Evolutionary conservation across 2,797 vertebrate species (phyloP).

Genomic region (Catharus ustulatus): DNA sequence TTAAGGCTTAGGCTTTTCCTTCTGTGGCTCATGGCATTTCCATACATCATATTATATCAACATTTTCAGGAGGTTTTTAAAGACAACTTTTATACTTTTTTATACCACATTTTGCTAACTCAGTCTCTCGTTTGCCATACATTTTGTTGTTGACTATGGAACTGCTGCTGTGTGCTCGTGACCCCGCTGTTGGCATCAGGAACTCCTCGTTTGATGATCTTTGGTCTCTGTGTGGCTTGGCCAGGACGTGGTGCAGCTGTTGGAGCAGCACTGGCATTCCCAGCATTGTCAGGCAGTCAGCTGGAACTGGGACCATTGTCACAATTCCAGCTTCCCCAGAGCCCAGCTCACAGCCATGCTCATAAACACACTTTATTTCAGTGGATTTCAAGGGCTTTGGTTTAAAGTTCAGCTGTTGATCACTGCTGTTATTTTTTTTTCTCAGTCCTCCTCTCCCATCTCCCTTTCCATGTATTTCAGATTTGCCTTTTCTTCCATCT

Average conservation of each 20-base stretch:
- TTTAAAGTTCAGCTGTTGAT: slow-evolving; percentile 13
- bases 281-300: background rate
- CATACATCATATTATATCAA: background rate
- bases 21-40: slow-evolving; percentile 52
- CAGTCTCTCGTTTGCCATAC: slow-evolving; percentile 38
- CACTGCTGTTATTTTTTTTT: background rate
- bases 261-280: background rate
- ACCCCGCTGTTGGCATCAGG: background rate
- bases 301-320: background rate
- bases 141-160: background rate
- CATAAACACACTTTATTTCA: background rate
- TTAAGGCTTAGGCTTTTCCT: slow-evolving; percentile 26
- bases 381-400: slow-evolving; percentile 20
- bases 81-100: slow-evolving; percentile 75
- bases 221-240: background rate
- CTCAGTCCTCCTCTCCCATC: background rate
- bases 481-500: background rate
- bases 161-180: background rate
- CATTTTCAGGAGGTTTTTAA: slow-evolving; percentile 38
- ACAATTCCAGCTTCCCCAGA: background rate
- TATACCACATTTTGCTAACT: slow-evolving; percentile 72
- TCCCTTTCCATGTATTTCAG: background rate
- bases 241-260: background rate
- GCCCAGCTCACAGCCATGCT: background rate
- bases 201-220: background rate